These are phyloP conservation scores for Hydrocynus forskahlii DNA, from an alignment of 2,797 vertebrate species.

Conservation along the genomic window DNA sequence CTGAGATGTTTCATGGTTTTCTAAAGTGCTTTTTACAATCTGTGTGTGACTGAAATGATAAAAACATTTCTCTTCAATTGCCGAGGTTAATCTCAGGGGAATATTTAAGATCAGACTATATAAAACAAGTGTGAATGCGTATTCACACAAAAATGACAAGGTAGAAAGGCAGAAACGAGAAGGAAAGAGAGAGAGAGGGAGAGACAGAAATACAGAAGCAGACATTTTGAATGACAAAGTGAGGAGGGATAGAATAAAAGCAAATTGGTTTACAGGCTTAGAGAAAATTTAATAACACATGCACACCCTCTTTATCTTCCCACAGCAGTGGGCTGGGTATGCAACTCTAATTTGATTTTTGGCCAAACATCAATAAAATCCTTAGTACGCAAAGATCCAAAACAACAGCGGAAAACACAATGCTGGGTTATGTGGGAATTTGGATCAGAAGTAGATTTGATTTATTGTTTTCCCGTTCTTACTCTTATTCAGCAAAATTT, in stretches of 20 bases:
- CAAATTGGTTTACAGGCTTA: conserved; percentile 1
- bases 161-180: conserved; percentile 5
- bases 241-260: conserved; percentile 38
- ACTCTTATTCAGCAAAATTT: neutral
- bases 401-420: neutral
- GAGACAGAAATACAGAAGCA: neutral
- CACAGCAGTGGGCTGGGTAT: neutral
- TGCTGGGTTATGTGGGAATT: neutral
- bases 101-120: too few relatives aligned
- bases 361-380: conserved; percentile 8
- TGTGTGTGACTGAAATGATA: too few relatives aligned
- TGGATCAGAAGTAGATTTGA: neutral
- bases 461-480: neutral
- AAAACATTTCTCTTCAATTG: too few relatives aligned
- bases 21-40: too few relatives aligned
- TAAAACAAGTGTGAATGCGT: neutral
- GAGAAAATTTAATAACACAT: conserved; percentile 7
- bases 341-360: conserved; percentile 19
- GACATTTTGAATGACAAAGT: conserved; percentile 31
- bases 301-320: neutral
- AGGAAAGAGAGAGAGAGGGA: conserved; percentile 20
- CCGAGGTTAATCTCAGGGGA: too few relatives aligned
- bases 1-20: too few relatives aligned
- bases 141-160: conserved; percentile 61
- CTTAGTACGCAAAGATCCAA: neutral